Evolutionary conservation across 2,113 vertebrate genomes (phyloP).

Genomic region (Podarcis raffonei): DNA sequence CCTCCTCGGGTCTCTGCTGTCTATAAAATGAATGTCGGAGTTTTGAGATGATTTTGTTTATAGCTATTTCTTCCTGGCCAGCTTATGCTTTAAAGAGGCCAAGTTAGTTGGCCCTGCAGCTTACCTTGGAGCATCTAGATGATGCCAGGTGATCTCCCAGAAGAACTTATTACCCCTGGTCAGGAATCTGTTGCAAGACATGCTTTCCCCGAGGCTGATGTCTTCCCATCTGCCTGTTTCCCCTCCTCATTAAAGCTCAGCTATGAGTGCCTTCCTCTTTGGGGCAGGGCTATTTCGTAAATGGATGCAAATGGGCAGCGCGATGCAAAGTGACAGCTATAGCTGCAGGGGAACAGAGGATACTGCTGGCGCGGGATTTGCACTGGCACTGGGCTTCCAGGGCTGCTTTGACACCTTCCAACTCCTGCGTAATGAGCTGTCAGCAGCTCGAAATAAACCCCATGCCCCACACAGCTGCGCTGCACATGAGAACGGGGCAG

Average conservation of each 20-base stretch:
- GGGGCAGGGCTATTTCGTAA: slow-evolving; percentile 1
- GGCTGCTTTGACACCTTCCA: neutral
- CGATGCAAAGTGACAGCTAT: slow-evolving; percentile 19
- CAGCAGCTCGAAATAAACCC: neutral
- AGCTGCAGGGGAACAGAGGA: neutral
- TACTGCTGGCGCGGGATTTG: neutral
- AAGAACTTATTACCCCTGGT: neutral
- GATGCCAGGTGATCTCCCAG: neutral
- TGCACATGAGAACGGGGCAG: neutral
- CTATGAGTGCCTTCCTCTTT: neutral
- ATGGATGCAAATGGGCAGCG: neutral
- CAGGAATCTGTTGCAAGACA: slow-evolving; percentile 1
- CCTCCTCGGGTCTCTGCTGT: neutral
- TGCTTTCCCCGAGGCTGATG: neutral
- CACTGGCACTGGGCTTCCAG: neutral
- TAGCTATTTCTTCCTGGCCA: slow-evolving; percentile 23
- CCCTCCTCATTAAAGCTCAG: neutral
- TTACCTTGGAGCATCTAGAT: neutral
- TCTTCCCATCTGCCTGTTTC: slow-evolving; percentile 3
- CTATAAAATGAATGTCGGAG: slow-evolving; percentile 24
- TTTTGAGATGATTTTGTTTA: neutral
- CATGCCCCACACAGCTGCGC: neutral
- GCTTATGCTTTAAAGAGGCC: slow-evolving; percentile 15
- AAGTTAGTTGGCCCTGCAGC: neutral
- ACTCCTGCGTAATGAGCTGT: neutral